phyloP scores from a whole-genome alignment of 2,113 vertebrate genomes.

The Labrus mixtus region DNA sequence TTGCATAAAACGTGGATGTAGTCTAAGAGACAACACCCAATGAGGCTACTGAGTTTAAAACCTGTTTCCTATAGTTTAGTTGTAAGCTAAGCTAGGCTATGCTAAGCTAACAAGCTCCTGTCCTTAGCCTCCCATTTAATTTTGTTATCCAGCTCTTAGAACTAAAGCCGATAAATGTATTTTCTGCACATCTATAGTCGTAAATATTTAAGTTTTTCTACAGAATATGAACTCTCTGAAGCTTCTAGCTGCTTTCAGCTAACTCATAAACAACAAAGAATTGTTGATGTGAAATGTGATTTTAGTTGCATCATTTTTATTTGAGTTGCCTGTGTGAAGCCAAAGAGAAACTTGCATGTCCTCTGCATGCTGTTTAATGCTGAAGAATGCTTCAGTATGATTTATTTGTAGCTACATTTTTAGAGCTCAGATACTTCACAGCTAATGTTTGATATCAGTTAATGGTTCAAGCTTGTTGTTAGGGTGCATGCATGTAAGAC shows the following conservation, averaged over 20 bases:
- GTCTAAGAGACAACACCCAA: too few relatives aligned
- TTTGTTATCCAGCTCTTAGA: too few relatives aligned
- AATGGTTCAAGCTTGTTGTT: slow-evolving; percentile 4
- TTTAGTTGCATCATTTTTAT: neutral
- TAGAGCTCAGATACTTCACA: neutral
- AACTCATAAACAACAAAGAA: neutral
- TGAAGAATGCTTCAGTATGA: neutral
- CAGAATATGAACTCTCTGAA: neutral
- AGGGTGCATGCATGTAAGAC: slow-evolving; percentile 13
- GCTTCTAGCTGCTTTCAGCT: neutral
- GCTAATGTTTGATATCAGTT: slow-evolving; percentile 7
- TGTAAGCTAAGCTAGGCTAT: too few relatives aligned
- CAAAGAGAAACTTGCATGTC: neutral
- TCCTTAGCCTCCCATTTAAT: too few relatives aligned
- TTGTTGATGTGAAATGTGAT: neutral
- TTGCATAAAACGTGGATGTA: too few relatives aligned
- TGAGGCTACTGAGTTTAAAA: too few relatives aligned
- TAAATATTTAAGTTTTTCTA: too few relatives aligned
- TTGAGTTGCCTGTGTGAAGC: neutral
- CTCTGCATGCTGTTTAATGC: neutral
- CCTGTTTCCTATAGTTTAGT: too few relatives aligned
- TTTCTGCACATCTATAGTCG: too few relatives aligned
- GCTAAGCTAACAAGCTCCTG: too few relatives aligned
- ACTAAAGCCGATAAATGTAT: too few relatives aligned
- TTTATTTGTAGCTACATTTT: neutral